Base-by-base conservation (phyloP, 2,113 vertebrate species). In the Budorcas taxicolor region DNA sequence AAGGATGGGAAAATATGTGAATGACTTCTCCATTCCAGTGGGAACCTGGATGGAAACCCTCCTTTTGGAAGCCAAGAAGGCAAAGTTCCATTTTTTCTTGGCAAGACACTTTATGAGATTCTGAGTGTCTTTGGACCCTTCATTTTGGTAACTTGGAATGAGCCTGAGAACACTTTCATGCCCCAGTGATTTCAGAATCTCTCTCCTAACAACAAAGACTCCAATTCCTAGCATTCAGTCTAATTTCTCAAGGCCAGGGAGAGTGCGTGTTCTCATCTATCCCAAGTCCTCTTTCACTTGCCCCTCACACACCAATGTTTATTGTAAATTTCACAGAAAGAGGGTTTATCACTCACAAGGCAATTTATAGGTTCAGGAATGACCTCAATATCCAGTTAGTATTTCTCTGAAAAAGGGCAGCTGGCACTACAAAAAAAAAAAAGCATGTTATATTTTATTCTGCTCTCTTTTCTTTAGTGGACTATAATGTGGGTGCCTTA, bases 1-100 rank as follows among this genome's bases (percentile, higher is more conserved):
- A 96, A 93, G 97, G 96, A 87, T 98, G 98, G 96, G 98, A 97
- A 98, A 97, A 33, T 97, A 95, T 97, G 97, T 97, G 97, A 97
- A 76, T 94, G 85, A 89, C 96, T 97, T 93, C 96, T 97, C 64
- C 91, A 40, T 85, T 97, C 89, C 95, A 93, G 89, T 97, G 97
- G 91, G 97, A 97, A 92, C 96, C 97, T 97, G 95, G 98, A 97
- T 92, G 85, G 53, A 94, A 93, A 81, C 76, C 14, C 94, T 98
- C 95, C 89, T 95, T 96, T 36, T 86, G 83, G 91, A 97, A 98
- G 98, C 98, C 98, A 98, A 97, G 81, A 95, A 93, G 96, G 96
- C 97, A 95, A 91, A 95, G 95, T 97, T 98, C 97, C 97, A 96
- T 96, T 97, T 97, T 94, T 98, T 96, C 97, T 97, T 98, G 98